Percentiles rank a stretch among this genome's conserved stretches.
Evolutionary conservation across 2,888 invertebrate species (phyloP).

Genomic region (Harpalus rubripes): DNA sequence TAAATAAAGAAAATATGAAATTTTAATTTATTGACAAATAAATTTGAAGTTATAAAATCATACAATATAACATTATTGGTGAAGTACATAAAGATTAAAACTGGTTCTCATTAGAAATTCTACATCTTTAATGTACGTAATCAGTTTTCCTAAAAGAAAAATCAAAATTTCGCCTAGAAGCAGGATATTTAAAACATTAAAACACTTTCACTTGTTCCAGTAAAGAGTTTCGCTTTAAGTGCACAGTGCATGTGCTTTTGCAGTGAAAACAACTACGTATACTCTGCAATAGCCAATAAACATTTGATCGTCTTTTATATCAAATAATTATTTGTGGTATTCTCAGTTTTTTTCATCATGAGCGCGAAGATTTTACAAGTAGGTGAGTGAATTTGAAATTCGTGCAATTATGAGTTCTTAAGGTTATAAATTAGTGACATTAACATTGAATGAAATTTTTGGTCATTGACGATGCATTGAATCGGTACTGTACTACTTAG

Average conservation of each 20-base stretch:
- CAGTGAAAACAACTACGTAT: conserved; percentile 50
- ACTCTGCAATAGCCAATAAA: not conserved
- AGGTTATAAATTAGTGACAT: conserved; percentile 51
- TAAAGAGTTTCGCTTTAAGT: conserved; percentile 42
- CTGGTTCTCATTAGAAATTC: no score
- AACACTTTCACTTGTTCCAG: conserved; percentile 46
- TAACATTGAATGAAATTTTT: conserved; percentile 60
- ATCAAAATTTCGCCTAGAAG: conserved; percentile 4
- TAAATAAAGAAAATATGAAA: no score
- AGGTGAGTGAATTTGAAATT: conserved; percentile 44
- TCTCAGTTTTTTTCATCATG: conserved; percentile 13
- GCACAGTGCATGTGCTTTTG: conserved; percentile 39
- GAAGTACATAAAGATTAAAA: no score
- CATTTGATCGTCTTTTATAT: conserved; percentile 22
- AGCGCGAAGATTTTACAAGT: not conserved
- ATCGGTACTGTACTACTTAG: not conserved
- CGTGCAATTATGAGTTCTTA: not conserved
- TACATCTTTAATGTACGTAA: not conserved
- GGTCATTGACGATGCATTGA: conserved; percentile 44
- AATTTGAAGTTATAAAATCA: no score
- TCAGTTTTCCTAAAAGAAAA: not conserved
- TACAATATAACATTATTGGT: no score
- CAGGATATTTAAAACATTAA: conserved; percentile 23
- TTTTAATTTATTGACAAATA: no score
- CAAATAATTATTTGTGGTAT: not conserved